Evolutionary conservation across 2,113 vertebrate genomes (phyloP).

Genomic region (Fulica atra): DNA sequence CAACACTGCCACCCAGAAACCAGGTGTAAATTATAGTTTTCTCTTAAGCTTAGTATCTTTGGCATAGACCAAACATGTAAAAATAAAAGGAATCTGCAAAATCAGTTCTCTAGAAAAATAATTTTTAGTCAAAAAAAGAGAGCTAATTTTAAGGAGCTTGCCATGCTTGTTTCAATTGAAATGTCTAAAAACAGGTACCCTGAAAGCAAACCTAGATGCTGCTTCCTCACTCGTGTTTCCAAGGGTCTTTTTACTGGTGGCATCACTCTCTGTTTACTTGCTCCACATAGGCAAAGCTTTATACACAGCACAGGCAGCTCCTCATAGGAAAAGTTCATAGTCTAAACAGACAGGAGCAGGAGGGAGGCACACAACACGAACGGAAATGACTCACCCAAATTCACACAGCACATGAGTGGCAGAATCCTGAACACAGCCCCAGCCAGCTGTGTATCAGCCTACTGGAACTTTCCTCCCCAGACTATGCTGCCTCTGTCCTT

Average conservation of each 20-base stretch:
- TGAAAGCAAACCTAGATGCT: not conserved
- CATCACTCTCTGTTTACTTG: not conserved
- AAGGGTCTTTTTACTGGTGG: not conserved
- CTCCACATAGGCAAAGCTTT: not conserved
- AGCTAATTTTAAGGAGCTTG: not conserved
- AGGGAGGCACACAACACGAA: not conserved
- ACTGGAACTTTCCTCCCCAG: not conserved
- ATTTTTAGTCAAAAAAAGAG: not conserved
- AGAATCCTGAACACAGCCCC: not conserved
- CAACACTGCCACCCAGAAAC: not conserved
- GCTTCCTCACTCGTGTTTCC: not conserved
- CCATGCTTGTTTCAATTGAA: not conserved
- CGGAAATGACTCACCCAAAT: constrained; percentile 52
- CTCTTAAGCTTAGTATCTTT: not conserved
- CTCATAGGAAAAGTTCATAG: not conserved
- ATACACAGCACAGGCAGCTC: not conserved
- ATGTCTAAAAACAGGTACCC: not conserved
- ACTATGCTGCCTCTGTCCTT: not conserved
- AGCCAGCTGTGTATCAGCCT: not conserved
- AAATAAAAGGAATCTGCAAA: not conserved
- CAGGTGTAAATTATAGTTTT: not conserved
- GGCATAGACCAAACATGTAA: not conserved
- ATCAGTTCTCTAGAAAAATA: not conserved
- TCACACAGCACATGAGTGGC: not conserved
- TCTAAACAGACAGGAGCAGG: constrained; percentile 30